Conservation (phyloP, 2,113 vertebrate species). For the Pituophis catenifer region DNA sequence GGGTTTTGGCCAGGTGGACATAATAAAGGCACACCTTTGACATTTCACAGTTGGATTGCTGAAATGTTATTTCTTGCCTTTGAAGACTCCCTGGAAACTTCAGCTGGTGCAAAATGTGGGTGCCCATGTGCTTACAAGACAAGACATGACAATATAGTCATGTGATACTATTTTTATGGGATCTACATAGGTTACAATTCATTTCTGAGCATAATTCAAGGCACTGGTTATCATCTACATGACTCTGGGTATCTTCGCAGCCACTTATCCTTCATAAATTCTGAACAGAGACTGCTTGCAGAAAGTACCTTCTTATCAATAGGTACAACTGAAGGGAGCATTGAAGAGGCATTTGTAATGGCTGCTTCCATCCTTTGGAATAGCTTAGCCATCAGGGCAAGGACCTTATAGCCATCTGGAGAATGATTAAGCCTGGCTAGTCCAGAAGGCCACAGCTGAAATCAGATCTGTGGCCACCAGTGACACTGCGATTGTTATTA, state of each 20-base stretch:
- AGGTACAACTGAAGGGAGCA: background rate
- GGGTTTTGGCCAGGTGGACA: background rate
- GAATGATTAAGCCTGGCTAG: background rate
- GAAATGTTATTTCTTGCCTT: background rate
- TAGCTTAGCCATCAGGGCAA: background rate
- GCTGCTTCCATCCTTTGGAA: background rate
- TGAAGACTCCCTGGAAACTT: background rate
- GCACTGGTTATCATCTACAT: background rate
- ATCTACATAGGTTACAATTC: background rate
- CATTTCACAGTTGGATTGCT: background rate
- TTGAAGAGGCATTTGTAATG: background rate
- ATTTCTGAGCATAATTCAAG: background rate
- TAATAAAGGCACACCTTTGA: background rate
- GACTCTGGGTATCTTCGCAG: background rate
- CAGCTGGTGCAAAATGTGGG: background rate
- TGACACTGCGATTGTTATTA: background rate
- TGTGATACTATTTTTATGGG: background rate
- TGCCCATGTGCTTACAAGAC: background rate
- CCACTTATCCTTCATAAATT: background rate
- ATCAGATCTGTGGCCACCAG: background rate
- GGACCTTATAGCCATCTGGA: background rate
- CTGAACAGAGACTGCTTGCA: background rate
- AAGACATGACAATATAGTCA: background rate
- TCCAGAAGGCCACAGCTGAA: background rate
- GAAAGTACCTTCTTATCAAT: background rate